Percentiles rank a stretch among this genome's conserved stretches.
Conservation (phyloP, 2,888 invertebrate species). For the Ormyrus labotus region DNA sequence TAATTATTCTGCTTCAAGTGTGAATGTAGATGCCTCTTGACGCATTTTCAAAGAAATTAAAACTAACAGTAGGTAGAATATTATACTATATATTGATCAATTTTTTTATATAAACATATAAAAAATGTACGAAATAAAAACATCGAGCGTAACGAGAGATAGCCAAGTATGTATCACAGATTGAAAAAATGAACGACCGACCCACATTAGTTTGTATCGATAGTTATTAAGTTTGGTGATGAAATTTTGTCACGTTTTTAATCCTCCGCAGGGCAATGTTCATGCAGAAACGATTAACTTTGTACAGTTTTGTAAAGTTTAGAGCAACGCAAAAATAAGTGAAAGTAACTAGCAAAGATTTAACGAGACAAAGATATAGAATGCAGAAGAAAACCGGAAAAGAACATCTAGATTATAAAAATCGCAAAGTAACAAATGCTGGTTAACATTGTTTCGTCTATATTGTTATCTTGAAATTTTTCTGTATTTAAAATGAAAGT, state of each 20-base stretch:
- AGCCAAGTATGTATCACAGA: conserved; percentile 15
- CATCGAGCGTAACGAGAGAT: conserved; percentile 44
- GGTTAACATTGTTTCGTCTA: conserved; percentile 29
- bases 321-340: conserved; percentile 20
- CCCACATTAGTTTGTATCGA: conserved; percentile 42
- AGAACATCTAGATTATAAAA: conserved; percentile 17
- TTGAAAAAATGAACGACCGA: conserved; percentile 20
- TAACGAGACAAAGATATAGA: conserved; percentile 3
- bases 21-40: conserved; percentile 44
- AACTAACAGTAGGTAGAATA: conserved; percentile 26
- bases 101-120: conserved; percentile 32
- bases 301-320: conserved; percentile 56
- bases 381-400: conserved; percentile 5
- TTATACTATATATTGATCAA: conserved; percentile 18
- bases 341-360: conserved; percentile 27
- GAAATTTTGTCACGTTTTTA: conserved; percentile 20
- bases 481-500: conserved; percentile 31
- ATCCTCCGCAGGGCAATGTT: conserved; percentile 15
- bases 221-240: conserved; percentile 42
- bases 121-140: conserved; percentile 38
- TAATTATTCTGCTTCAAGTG: conserved; percentile 43
- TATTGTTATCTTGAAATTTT: conserved; percentile 30
- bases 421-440: conserved; percentile 15
- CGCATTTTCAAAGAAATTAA: conserved; percentile 30
- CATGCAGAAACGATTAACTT: conserved; percentile 38